phyloP scores from a whole-genome alignment of 2,888 invertebrate species.

The Pyrocoelia pectoralis region DNA sequence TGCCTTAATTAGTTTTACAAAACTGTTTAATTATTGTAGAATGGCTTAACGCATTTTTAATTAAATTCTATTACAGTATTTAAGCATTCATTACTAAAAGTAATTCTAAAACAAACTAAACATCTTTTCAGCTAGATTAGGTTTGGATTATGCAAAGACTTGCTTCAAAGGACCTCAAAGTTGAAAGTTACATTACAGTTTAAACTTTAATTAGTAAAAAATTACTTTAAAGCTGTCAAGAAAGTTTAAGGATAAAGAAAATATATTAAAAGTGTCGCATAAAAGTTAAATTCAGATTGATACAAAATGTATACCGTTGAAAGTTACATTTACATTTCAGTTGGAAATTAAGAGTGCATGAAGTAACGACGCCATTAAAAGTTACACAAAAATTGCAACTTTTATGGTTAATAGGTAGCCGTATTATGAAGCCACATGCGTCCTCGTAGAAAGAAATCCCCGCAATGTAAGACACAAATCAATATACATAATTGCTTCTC shows the following conservation, averaged over 20 bases:
- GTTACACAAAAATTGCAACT: too few relatives aligned
- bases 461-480: too few relatives aligned
- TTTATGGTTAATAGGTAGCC: too few relatives aligned
- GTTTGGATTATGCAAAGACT: constrained; percentile 11
- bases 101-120: constrained; percentile 12
- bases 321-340: too few relatives aligned
- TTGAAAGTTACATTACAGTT: constrained; percentile 13
- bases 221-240: constrained; percentile 10
- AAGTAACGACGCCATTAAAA: too few relatives aligned
- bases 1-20: constrained; percentile 7
- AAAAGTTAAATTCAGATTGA: too few relatives aligned
- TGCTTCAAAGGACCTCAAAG: constrained; percentile 11
- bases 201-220: constrained; percentile 13
- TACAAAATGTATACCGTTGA: too few relatives aligned
- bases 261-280: not conserved
- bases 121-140: constrained; percentile 14
- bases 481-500: too few relatives aligned
- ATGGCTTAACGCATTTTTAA: constrained; percentile 5
- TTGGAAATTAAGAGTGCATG: too few relatives aligned
- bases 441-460: too few relatives aligned
- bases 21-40: constrained; percentile 6
- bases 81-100: constrained; percentile 13
- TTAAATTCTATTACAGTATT: constrained; percentile 13
- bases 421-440: too few relatives aligned
- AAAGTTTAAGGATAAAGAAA: not conserved